Percentiles rank a stretch among this genome's conserved stretches.
Evolutionary conservation across 2,113 vertebrate genomes (phyloP).

Genomic region (Baryphthengus martii): DNA sequence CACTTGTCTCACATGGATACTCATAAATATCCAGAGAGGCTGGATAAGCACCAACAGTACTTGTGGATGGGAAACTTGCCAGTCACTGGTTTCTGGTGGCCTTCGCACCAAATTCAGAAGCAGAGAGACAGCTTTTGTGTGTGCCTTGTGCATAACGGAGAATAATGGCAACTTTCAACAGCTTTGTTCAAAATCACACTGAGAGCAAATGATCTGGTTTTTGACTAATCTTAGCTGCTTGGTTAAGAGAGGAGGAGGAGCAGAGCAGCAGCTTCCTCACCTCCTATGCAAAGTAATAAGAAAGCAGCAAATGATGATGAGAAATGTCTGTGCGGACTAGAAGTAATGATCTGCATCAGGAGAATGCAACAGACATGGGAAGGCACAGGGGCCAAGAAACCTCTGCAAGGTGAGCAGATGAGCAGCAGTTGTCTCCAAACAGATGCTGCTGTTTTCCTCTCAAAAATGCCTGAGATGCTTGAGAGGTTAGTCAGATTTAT

Average conservation of each 20-base stretch:
- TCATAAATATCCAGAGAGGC: neutral
- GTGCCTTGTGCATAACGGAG: neutral
- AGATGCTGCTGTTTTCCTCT: neutral
- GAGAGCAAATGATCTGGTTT: neutral
- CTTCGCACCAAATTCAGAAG: neutral
- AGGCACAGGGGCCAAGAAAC: neutral
- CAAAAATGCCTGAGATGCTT: neutral
- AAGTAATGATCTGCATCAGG: neutral
- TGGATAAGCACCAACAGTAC: neutral
- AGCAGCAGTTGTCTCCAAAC: neutral
- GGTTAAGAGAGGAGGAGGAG: neutral
- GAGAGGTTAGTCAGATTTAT: neutral
- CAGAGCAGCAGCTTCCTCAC: neutral
- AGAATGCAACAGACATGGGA: neutral
- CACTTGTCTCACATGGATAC: neutral
- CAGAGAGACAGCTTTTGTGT: neutral
- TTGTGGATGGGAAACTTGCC: neutral
- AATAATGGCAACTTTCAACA: neutral
- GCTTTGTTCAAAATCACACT: neutral
- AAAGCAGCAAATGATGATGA: neutral
- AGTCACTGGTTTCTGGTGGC: neutral
- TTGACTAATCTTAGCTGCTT: neutral
- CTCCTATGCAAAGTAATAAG: neutral
- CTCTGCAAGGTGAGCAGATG: neutral
- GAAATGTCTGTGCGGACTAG: neutral